Conservation (phyloP, 2,797 vertebrate genomes). For the Periophthalmus magnuspinnatus region DNA sequence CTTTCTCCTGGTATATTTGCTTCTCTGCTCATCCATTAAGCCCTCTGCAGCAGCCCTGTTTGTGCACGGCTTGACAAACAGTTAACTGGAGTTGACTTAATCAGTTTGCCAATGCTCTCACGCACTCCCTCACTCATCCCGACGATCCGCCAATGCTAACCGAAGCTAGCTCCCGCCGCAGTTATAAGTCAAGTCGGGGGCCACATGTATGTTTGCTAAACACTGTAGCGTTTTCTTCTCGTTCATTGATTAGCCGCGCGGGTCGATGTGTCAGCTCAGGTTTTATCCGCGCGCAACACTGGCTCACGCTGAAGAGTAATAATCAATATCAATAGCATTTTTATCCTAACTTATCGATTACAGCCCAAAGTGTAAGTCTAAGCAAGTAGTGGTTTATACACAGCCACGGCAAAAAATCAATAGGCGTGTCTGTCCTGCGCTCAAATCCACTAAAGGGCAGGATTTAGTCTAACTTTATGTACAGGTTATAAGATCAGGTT, state of each 20-base stretch:
- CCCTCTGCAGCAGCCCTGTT: constrained; percentile 18
- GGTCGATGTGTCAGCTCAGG: constrained; percentile 63
- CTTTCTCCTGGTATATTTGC: background rate
- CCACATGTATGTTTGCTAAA: constrained; percentile 55
- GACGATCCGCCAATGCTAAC: constrained; percentile 44
- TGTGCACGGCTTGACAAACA: constrained; percentile 40
- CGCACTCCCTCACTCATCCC: constrained; percentile 4
- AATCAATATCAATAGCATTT: constrained; percentile 64
- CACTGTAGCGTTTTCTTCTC: constrained; percentile 26
- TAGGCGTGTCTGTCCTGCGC: constrained; percentile 33
- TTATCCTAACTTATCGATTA: constrained; percentile 61
- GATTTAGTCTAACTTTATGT: constrained; percentile 37
- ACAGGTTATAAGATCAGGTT: constrained; percentile 28
- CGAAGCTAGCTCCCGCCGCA: constrained; percentile 39
- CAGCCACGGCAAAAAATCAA: constrained; percentile 49
- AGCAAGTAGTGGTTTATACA: constrained; percentile 45
- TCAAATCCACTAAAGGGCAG: constrained; percentile 44
- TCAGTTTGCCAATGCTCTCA: constrained; percentile 55
- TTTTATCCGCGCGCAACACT: constrained; percentile 51
- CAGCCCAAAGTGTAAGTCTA: constrained; percentile 34
- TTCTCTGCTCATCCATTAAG: background rate
- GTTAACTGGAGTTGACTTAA: constrained; percentile 54
- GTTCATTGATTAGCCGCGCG: constrained; percentile 42
- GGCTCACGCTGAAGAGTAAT: constrained; percentile 49
- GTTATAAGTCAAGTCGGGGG: constrained; percentile 60